Evolutionary conservation across 2,888 invertebrate genomes (phyloP).

Genomic region (Elmis aenea): DNA sequence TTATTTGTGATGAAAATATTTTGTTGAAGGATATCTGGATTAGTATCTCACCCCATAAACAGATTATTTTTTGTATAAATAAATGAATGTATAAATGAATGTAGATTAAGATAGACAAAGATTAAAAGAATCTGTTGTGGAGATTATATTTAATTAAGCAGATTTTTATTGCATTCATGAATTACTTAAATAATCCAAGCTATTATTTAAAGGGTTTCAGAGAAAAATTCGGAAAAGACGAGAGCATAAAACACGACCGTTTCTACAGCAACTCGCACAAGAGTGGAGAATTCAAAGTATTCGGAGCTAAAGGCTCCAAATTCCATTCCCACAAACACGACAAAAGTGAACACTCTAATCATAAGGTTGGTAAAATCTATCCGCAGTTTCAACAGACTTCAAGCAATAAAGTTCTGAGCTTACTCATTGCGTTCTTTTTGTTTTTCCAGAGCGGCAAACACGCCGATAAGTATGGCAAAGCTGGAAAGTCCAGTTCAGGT

Average conservation of each 20-base stretch:
- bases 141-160: too few relatives aligned
- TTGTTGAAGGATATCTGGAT: too few relatives aligned
- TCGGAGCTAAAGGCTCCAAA: constrained; percentile 39
- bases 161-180: not conserved
- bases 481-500: constrained; percentile 34
- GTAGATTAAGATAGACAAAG: too few relatives aligned
- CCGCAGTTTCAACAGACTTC: too few relatives aligned
- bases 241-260: constrained; percentile 45
- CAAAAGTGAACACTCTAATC: constrained; percentile 28
- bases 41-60: too few relatives aligned
- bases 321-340: constrained; percentile 30
- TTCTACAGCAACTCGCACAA: constrained; percentile 46
- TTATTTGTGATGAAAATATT: too few relatives aligned
- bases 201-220: constrained; percentile 43
- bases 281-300: constrained; percentile 42
- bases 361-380: constrained; percentile 26
- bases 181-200: not conserved
- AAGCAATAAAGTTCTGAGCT: too few relatives aligned
- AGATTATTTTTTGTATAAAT: too few relatives aligned
- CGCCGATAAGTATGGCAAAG: constrained; percentile 36
- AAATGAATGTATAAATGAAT: too few relatives aligned
- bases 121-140: too few relatives aligned
- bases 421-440: too few relatives aligned
- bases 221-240: constrained; percentile 47
- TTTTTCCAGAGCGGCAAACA: constrained; percentile 28